A percentile compares a stretch with the other conserved stretches of the same genome.
Conservation (phyloP, 2,888 invertebrate genomes). For the Pyrrhosoma nymphula region DNA sequence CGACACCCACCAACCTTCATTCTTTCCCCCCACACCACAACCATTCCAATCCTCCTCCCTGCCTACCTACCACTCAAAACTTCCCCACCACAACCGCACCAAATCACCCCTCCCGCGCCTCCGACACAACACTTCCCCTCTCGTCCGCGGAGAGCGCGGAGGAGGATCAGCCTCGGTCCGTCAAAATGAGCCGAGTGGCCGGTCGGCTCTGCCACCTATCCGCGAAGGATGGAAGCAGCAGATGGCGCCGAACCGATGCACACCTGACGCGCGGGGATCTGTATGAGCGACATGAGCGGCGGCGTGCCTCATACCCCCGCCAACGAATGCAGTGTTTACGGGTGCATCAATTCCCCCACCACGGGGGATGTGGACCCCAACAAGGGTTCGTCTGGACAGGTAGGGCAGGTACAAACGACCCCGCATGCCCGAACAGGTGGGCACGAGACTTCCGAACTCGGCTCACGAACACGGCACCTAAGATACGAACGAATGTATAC, state of each 20-base stretch:
- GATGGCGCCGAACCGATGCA: neutral
- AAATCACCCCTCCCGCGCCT: neutral
- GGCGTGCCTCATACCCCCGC: neutral
- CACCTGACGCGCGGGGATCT: slow-evolving; percentile 27
- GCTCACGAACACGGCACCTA: neutral
- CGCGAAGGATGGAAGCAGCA: neutral
- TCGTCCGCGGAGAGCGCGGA: neutral
- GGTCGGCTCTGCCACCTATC: slow-evolving; percentile 36
- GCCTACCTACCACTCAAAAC: too few species aligned
- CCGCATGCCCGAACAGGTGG: neutral
- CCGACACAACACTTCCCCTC: neutral
- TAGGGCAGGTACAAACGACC: neutral
- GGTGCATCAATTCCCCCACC: neutral
- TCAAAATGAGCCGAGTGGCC: neutral
- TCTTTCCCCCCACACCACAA: neutral
- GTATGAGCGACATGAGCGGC: neutral
- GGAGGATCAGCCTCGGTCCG: neutral
- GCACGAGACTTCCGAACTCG: neutral
- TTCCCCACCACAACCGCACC: neutral
- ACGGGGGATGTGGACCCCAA: neutral
- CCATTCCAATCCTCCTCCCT: too few species aligned
- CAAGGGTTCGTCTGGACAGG: neutral
- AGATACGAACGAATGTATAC: too few species aligned
- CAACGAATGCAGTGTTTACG: neutral
- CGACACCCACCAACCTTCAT: neutral